These are phyloP conservation scores for Thaleichthys pacificus DNA, from an alignment of 2,797 vertebrate species.

Conservation along the genomic window DNA sequence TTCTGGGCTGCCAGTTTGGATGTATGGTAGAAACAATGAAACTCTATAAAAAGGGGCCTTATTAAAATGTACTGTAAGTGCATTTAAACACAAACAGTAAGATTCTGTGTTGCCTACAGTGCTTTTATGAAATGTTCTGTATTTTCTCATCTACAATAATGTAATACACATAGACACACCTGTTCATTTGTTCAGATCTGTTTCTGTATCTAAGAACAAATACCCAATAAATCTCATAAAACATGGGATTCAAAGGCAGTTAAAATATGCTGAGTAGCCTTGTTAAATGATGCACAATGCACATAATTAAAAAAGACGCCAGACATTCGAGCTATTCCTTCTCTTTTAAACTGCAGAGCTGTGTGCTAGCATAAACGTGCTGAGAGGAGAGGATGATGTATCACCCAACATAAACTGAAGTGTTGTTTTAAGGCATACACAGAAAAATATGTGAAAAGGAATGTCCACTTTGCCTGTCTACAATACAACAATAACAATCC, in stretches of 20 bases:
- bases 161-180: too few species aligned
- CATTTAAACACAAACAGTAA: too few species aligned
- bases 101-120: too few species aligned
- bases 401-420: not conserved
- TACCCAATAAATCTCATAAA: constrained; percentile 2
- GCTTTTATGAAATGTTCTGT: too few species aligned
- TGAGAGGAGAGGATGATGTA: not conserved
- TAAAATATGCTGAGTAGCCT: constrained; percentile 7
- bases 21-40: too few species aligned
- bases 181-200: not conserved
- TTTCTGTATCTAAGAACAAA: constrained; percentile 5
- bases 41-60: too few species aligned
- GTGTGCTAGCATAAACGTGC: not conserved
- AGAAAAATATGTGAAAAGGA: too few species aligned
- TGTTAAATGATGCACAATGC: constrained; percentile 30
- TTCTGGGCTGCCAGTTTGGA: too few species aligned
- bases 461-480: too few species aligned
- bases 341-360: constrained; percentile 3
- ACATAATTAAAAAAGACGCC: constrained; percentile 37
- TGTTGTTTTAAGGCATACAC: not conserved
- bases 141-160: too few species aligned
- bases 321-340: constrained; percentile 12
- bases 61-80: too few species aligned
- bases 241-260: constrained; percentile 6
- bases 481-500: not conserved